phyloP scores from a whole-genome alignment of 2,888 invertebrate species.

The Napeogenes inachia region DNA sequence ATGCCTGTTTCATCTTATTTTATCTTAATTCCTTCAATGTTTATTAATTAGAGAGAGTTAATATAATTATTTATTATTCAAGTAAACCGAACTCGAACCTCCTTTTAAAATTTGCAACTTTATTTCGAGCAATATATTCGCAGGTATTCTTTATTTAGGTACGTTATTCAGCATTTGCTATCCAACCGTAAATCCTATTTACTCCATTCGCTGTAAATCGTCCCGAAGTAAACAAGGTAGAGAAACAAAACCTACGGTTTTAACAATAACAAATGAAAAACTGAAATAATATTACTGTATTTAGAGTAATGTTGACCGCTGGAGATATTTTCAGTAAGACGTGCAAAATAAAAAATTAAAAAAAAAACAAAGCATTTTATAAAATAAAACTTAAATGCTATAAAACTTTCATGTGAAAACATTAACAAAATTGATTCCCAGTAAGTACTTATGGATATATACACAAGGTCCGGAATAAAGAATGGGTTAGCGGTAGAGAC shows the following conservation, averaged over 20 bases:
- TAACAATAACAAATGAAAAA: conserved; percentile 31
- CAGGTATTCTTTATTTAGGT: conserved; percentile 14
- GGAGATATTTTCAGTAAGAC: background rate
- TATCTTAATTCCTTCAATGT: no score
- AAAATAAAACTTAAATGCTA: background rate
- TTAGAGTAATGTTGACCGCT: background rate
- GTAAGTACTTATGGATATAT: no score
- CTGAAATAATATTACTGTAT: conserved; percentile 16
- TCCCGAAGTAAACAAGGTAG: conserved; percentile 31
- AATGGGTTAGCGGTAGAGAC: background rate
- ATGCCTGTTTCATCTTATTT: no score
- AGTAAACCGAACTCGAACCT: background rate
- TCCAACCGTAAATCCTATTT: conserved; percentile 35
- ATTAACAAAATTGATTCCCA: background rate
- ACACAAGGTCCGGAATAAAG: no score
- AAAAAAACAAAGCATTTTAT: background rate
- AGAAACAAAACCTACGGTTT: conserved; percentile 15
- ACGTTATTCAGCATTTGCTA: conserved; percentile 31
- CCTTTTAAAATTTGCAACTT: background rate
- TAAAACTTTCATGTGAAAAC: background rate
- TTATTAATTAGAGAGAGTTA: no score
- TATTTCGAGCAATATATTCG: background rate
- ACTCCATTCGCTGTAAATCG: conserved; percentile 29
- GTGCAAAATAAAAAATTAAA: background rate
- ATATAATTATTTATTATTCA: background rate